A percentile compares a stretch with the other conserved stretches of the same genome.
These are phyloP conservation scores for Pachycephala philippinensis DNA, from an alignment of 2,113 vertebrate genomes.

Conservation along the genomic window DNA sequence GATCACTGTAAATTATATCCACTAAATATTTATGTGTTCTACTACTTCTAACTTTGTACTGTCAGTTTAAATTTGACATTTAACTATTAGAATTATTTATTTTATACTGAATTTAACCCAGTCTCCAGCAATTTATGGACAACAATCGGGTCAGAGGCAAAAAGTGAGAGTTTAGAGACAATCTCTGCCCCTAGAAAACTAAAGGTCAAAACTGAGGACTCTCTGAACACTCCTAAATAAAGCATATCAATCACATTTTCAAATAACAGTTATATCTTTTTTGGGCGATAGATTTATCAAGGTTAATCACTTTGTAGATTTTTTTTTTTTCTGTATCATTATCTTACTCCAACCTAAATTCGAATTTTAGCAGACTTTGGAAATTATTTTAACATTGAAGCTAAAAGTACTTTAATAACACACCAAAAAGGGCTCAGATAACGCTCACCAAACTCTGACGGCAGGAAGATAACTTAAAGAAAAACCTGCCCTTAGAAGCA, in stretches of 20 bases:
- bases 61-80: neutral
- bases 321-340: neutral
- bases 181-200: neutral
- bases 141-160: neutral
- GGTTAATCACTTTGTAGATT: neutral
- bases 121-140: neutral
- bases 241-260: neutral
- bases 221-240: neutral
- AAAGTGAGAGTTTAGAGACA: neutral
- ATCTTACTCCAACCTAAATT: neutral
- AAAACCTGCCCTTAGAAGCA: neutral
- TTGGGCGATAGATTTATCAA: neutral
- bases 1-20: neutral
- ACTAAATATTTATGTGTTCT: neutral
- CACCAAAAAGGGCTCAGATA: neutral
- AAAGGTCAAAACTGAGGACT: neutral
- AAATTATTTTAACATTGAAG: neutral
- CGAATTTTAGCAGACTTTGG: neutral
- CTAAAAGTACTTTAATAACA: neutral
- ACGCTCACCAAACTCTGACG: neutral
- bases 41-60: neutral
- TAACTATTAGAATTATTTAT: neutral
- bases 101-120: neutral
- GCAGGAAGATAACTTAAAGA: neutral
- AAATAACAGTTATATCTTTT: neutral